Evolutionary conservation across 2,888 invertebrate species (phyloP).

Genomic region (Chloroclysta siterata): DNA sequence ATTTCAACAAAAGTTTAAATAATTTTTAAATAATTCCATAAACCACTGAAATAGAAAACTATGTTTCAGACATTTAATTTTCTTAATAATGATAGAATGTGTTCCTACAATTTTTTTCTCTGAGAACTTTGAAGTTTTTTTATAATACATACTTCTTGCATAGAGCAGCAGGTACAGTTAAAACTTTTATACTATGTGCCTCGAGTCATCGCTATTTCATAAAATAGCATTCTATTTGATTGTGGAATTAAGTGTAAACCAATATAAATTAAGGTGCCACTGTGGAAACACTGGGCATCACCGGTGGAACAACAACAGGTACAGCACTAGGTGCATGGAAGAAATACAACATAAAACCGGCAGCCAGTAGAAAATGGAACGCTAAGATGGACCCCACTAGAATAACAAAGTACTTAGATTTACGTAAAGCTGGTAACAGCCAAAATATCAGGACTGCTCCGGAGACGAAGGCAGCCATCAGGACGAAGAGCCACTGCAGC

Average conservation of each 20-base stretch:
- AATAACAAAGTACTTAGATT: slow-evolving; percentile 83
- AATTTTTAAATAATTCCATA: too few species aligned
- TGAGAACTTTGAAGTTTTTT: too few species aligned
- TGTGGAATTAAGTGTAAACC: not conserved
- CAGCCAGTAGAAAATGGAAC: slow-evolving; percentile 92
- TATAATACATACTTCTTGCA: too few species aligned
- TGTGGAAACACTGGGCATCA: slow-evolving; percentile 41
- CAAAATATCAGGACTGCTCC: slow-evolving; percentile 93
- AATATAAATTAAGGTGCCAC: not conserved
- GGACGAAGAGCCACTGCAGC: slow-evolving; percentile 95
- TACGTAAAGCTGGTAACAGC: slow-evolving; percentile 89
- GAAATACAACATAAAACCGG: slow-evolving; percentile 94
- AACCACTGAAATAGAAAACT: too few species aligned
- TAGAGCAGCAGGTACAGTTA: too few species aligned
- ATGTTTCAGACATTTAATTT: too few species aligned
- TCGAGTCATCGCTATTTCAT: not conserved
- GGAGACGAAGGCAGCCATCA: slow-evolving; percentile 92
- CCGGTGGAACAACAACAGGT: slow-evolving; percentile 26
- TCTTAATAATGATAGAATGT: too few species aligned
- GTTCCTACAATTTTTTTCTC: too few species aligned
- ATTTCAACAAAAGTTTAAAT: too few species aligned
- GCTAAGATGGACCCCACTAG: slow-evolving; percentile 86
- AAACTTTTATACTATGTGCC: not conserved
- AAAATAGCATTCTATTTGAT: not conserved
- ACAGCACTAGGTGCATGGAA: slow-evolving; percentile 85